Percentiles rank a stretch among this genome's conserved stretches.
These are phyloP conservation scores for Aplodontia rufa DNA, from an alignment of 2,113 vertebrate genomes.

Conservation along the genomic window DNA sequence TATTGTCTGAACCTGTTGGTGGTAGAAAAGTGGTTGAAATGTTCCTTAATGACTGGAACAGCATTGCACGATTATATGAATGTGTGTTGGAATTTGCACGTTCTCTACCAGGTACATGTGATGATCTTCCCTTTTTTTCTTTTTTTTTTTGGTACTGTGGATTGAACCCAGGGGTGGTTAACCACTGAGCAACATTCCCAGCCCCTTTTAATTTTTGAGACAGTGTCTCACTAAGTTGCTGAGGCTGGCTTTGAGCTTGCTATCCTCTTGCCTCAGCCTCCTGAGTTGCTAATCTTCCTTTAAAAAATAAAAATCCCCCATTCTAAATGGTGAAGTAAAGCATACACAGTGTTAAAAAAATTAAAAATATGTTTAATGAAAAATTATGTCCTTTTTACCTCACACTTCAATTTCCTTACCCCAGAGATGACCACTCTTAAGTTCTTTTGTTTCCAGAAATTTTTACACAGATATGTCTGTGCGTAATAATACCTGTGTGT, in stretches of 20 bases:
- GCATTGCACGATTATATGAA: slow-evolving; percentile 96
- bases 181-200: not conserved
- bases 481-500: not conserved
- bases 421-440: not conserved
- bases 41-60: slow-evolving; percentile 98
- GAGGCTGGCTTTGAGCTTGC: not conserved
- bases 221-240: not conserved
- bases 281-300: not conserved
- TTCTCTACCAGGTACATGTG: slow-evolving; percentile 90
- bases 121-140: not conserved
- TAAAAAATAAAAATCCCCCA: not conserved
- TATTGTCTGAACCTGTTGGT: slow-evolving; percentile 96
- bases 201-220: not conserved
- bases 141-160: not conserved
- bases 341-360: not conserved
- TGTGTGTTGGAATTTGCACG: slow-evolving; percentile 97
- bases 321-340: slow-evolving; percentile 3
- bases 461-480: not conserved
- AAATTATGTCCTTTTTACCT: slow-evolving; percentile 34
- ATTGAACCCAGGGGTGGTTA: not conserved
- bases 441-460: slow-evolving; percentile 20
- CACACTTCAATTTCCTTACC: slow-evolving; percentile 5
- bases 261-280: not conserved
- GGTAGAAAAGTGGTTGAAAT: slow-evolving; percentile 98
- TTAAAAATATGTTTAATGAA: not conserved